phyloP scores from a whole-genome alignment of 2,797 vertebrate genomes.

The Mastacembelus armatus region DNA sequence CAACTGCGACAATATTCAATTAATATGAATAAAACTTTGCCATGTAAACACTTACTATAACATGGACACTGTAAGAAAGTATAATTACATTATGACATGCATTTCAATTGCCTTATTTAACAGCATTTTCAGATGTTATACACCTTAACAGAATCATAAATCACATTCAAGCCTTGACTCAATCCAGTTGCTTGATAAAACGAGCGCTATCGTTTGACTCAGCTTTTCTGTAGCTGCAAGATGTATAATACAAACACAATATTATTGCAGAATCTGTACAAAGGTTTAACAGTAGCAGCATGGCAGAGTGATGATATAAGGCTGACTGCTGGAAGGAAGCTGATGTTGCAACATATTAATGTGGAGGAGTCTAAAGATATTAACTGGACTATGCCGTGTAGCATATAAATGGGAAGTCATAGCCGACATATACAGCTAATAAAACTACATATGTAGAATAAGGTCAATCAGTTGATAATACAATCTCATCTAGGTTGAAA shows the following conservation, averaged over 20 bases:
- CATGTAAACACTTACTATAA: conserved; percentile 50
- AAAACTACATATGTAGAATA: conserved; percentile 3
- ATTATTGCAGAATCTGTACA: conserved; percentile 36
- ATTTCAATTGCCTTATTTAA: conserved; percentile 15
- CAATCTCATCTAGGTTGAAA: not conserved
- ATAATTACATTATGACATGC: conserved; percentile 31
- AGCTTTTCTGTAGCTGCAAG: conserved; percentile 38
- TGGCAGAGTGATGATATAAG: conserved; percentile 7
- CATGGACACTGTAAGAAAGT: conserved; percentile 14
- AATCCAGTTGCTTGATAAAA: conserved; percentile 47
- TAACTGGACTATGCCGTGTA: not conserved
- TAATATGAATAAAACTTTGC: conserved; percentile 42
- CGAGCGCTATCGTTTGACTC: conserved; percentile 39
- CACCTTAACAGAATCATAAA: conserved; percentile 46
- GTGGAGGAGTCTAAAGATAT: conserved; percentile 11
- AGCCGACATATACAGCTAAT: conserved; percentile 14
- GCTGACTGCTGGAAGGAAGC: conserved; percentile 15
- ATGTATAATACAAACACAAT: conserved; percentile 41
- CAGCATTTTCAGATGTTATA: conserved; percentile 28
- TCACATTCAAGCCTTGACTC: conserved; percentile 27
- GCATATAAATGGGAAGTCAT: conserved; percentile 19
- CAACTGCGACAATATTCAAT: conserved; percentile 24
- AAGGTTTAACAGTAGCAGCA: conserved; percentile 21
- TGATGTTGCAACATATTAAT: conserved; percentile 13
- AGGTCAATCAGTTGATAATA: not conserved